Evolutionary conservation across 2,888 invertebrate genomes (phyloP).

Genomic region (Apoda limacodes): DNA sequence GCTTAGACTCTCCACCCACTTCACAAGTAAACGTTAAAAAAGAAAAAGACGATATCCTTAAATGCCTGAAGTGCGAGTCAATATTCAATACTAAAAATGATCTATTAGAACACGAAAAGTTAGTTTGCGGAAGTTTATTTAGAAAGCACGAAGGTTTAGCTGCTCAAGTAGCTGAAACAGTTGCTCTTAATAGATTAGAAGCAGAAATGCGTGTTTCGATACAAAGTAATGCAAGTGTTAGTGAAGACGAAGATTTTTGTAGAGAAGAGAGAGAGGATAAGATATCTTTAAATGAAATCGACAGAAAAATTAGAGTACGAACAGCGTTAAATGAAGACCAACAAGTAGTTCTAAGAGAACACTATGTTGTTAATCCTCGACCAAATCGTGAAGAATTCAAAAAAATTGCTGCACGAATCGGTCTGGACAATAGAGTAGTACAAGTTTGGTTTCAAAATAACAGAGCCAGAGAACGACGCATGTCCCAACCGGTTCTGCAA

Average conservation of each 20-base stretch:
- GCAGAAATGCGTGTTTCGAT: slow-evolving; percentile 60
- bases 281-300: slow-evolving; percentile 70
- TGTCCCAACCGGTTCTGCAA: slow-evolving; percentile 50
- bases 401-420: slow-evolving; percentile 83
- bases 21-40: slow-evolving; percentile 42
- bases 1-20: slow-evolving; percentile 38
- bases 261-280: slow-evolving; percentile 65
- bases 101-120: slow-evolving; percentile 79
- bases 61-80: slow-evolving; percentile 71
- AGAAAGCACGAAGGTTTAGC: slow-evolving; percentile 79
- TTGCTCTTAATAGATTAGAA: slow-evolving; percentile 65
- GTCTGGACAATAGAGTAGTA: slow-evolving; percentile 82
- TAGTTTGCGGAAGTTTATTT: slow-evolving; percentile 67
- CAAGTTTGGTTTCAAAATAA: slow-evolving; percentile 99
- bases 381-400: slow-evolving; percentile 95
- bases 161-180: slow-evolving; percentile 80
- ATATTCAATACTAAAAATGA: slow-evolving; percentile 70
- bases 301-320: slow-evolving; percentile 88
- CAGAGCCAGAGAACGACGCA: slow-evolving; percentile 86
- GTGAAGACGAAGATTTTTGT: slow-evolving; percentile 72
- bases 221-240: slow-evolving; percentile 66
- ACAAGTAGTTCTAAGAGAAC: slow-evolving; percentile 86
- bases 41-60: slow-evolving; percentile 50
- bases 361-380: slow-evolving; percentile 90
- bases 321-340: slow-evolving; percentile 96